Evolutionary conservation across 2,797 vertebrate genomes (phyloP), one percentile per base, ranked within the genome.

Genomic region (Notolepis coatsorum): DNA sequence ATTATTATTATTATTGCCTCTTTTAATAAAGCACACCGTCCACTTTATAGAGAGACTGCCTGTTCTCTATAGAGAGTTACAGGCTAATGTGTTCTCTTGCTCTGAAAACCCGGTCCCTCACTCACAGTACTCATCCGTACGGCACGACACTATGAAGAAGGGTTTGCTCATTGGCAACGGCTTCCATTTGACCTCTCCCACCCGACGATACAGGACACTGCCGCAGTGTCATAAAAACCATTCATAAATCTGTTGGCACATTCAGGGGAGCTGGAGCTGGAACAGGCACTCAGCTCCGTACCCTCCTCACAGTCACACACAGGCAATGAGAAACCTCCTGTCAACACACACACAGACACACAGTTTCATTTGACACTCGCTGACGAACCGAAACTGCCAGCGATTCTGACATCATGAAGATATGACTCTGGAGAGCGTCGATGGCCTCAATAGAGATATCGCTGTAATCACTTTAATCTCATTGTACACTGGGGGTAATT

Each of bases 201-300:
- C 9, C 18, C 54, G 17, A 27, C 45, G 28, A 43, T 24, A 46
- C 18, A 45, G 28, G 27, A 59, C 21, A 48, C 21, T 15, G 45
- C 57, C 3, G 43, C 37, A 7, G 7, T n/a, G 8, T 37, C 17
- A 24, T 45, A 48, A 48, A n/a, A 68, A 47, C 24, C 21, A 57
- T 63, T 79, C 30, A 66, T 56, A 52, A 73, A 75, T 61, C 31
- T 64, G 25, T 3, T 10, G 21, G 3, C 30, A 25, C 0, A 1
- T 10, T 9, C 25, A 39, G 47, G 37, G 47, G n/a, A 42, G 15
- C n/a, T 1, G 8, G 24, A 18, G 12, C n/a, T 1, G 8, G 24
- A 18, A 7, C 18, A 27, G 17, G 45, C 50, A n/a, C n/a, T 39
- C 48, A 42, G 45, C 20, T 27, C n/a, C 3, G 27, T 57, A 17